Evolutionary conservation across 92 coral and sea anemone species (phyloP), one percentile per base, ranked within the genome.

Genomic region (Nematostella vectensis): DNA sequence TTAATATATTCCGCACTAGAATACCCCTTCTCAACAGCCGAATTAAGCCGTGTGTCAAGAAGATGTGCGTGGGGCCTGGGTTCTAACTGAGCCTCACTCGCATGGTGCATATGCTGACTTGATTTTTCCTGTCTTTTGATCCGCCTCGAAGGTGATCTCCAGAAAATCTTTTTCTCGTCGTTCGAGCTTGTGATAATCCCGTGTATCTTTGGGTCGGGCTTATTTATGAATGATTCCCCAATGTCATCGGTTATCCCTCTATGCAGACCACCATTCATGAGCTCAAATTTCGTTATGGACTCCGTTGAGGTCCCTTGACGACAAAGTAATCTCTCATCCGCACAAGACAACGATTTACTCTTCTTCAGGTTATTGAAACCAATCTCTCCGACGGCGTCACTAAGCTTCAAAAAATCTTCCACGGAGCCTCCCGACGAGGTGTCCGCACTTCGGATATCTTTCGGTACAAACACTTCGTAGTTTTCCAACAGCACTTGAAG

Each of bases 391-490:
- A n/a, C n/a, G n/a, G n/a, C 21, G 4, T 45, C 51, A 4, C 51
- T 45, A 6, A 9, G 42, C 15, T 8, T 36, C 9, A 36, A 8
- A 15, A 36, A 36, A 8, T 36, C 42, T 15, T 36, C 42, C 9
- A 17, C 51, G 51, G 11, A 45, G 4, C 18, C 21, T 22, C 23
- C 51, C 12, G 51, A 45, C 12, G 12, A 8, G 11, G 17, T 17
- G 4, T 45, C 51, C 17, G 21, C 40, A 11, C 3, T 6, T 11
- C 22, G 6, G 22, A n/a, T 13, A 2, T 47, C 61, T 1, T 22
- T 39, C 29, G 72, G 55, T 11, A 66, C 57, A 29, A 66, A 66
- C 18, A 66, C 51, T 45, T 66, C 72, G 26, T 42, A 66, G 38
- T 66, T 66, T 51, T 66, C 72, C 16, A 66, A 48, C 11, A 66